Base-by-base conservation (phyloP, 2,113 vertebrate species). In the Naja naja region DNA sequence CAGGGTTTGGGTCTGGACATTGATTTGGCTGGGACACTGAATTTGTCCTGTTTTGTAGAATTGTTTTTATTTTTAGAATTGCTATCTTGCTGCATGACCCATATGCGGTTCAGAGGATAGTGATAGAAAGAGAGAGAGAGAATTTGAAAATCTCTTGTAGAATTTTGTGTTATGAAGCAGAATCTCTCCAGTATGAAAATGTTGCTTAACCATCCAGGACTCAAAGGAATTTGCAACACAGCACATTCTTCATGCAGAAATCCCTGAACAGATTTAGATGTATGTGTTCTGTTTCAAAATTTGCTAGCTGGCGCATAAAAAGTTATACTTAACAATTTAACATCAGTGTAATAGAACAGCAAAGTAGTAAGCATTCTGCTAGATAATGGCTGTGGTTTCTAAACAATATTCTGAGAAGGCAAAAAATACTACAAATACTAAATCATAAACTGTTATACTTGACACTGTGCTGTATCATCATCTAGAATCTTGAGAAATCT, bases 211-310 rank as follows among this genome's bases (percentile, higher is more conserved):
- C 23, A 23, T 1, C 12, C 34, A 56, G 8, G 60, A 34, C 20
- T 60, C 27, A 27, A 0, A 12, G 53, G 55, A 91, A 25, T 74
- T 89, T 91, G 93, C 89, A 88, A 93, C 85, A 74, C 11, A 52
- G 52, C 92, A 90, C 69, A 93, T 56, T 52, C 14, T 25, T 22
- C 52, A 39, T 92, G 55, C 53, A 93, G 86, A 93, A 93, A 60
- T 90, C 89, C 87, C 30, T 58, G 86, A 88, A 54, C 86, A 92
- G 0, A 94, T 0, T 89, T n/a, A 94, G 88, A 90, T 1, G 3
- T 52, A 92, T 88, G 58, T 90, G 34, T 5, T 0, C 87, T 23
- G 89, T 90, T 90, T 81, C 39, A 91, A 93, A 0, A 58, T 74
- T 74, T 94, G 88, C 88, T 54, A 94, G n/a, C 39, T 47, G 69